Base-by-base conservation (phyloP, 2,888 invertebrate species). In the Lasius platythorax region DNA sequence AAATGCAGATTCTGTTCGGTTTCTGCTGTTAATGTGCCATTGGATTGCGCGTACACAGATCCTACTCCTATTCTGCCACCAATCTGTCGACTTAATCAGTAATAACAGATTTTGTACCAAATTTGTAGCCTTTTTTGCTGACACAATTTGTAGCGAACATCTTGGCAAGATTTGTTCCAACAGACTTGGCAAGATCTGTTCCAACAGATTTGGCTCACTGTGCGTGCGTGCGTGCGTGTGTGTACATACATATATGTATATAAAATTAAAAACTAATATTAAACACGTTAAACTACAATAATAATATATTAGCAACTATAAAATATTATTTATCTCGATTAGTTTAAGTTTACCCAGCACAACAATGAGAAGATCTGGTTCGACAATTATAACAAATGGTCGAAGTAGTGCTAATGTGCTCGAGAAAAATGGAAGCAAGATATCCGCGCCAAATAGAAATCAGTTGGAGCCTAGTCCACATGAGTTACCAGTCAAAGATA, bases 401-500 rank as follows among this genome's bases (percentile, higher is more conserved):
- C 93, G 94, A 66, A 82, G 86, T 33, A 18, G 33, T 70, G 87
- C 33, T 28, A 87, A 85, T 78, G 72, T 89, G n/a, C 87, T 90
- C 12, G 92, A 92, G 9, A 93, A 93, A 85, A 92, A 90, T 43
- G 89, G 90, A 75, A 79, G 4, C 43, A 93, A 93, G 82, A 89
- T 94, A 67, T 91, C 92, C 15, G 82, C 85, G 8, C 84, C 90
- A 2, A 94, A 89, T 87, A 92, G 93, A 28, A 94, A 91, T 89
- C 94, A 94, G 82, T 88, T 95, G 67, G 95, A 95, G 68, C 94
- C 94, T 3, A 95, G 94, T 82, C 95, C 94, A 37, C 94, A 94
- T 68, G 95, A 95, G 76, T 92, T 95, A 84, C 95, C 95, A 73
- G 94, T 95, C 53, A 95, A 95, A 92, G 95, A 95, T 89, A 94